Conservation (phyloP, 2,888 invertebrate genomes). For the Polymixis flavicincta region DNA sequence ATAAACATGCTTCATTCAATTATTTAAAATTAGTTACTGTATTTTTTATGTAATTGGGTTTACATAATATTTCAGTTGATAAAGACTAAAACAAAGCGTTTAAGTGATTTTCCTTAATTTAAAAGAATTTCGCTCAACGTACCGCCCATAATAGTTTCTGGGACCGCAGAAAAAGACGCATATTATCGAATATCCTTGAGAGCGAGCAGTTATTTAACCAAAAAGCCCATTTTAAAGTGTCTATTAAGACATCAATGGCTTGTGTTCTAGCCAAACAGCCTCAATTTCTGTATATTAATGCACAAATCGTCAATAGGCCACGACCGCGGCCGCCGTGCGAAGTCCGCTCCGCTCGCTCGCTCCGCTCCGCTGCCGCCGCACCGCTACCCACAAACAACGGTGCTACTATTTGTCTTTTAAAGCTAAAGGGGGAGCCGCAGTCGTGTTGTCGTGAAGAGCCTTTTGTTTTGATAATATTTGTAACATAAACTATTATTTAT, state of each 20-base stretch:
- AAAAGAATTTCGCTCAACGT: neutral
- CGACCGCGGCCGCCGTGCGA: conserved; percentile 58
- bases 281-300: neutral
- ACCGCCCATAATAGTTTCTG: neutral
- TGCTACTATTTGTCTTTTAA: conserved; percentile 61
- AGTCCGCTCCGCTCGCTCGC: conserved; percentile 61
- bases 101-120: neutral
- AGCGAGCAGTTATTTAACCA: neutral
- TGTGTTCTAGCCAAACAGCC: conserved; percentile 7
- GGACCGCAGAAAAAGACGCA: no score
- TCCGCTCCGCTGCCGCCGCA: conserved; percentile 52
- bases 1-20: neutral
- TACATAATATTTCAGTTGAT: neutral
- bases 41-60: neutral
- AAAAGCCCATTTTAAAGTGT: neutral
- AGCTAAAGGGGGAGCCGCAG: conserved; percentile 49
- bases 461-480: conserved; percentile 50
- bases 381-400: conserved; percentile 69
- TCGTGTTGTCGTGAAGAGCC: conserved; percentile 58
- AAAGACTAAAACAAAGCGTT: neutral
- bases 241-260: no score
- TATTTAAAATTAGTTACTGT: neutral
- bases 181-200: neutral
- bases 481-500: conserved; percentile 51
- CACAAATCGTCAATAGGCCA: conserved; percentile 76